Conservation (phyloP, 2,888 invertebrate genomes). For the Biston betularia region DNA sequence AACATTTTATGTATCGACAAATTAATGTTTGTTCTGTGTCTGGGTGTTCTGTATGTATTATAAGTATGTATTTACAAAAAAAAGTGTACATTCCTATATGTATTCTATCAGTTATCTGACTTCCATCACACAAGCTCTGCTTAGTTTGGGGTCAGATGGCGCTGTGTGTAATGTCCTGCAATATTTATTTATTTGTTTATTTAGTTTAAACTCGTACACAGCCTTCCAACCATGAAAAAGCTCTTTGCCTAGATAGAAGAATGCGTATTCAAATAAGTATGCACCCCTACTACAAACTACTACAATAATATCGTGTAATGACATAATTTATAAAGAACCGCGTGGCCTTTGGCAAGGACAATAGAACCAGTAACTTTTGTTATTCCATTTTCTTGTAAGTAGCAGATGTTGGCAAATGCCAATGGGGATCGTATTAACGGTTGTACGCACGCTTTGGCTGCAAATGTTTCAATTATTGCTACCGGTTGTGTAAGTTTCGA, state of each 20-base stretch:
- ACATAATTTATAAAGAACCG: slow-evolving; percentile 53
- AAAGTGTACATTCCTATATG: no score
- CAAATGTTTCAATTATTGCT: slow-evolving; percentile 71
- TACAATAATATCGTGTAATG: slow-evolving; percentile 48
- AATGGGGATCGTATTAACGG: slow-evolving; percentile 65
- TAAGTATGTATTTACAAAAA: no score
- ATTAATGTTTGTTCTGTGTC: no score
- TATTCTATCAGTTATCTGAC: no score
- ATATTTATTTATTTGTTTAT: no score
- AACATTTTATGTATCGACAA: no score
- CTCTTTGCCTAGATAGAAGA: not conserved
- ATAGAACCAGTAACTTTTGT: slow-evolving; percentile 53
- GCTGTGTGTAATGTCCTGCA: no score
- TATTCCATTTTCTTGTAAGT: slow-evolving; percentile 67
- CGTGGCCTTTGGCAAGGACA: slow-evolving; percentile 63
- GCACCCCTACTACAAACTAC: slow-evolving; percentile 31
- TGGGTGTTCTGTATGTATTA: no score
- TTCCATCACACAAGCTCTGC: no score
- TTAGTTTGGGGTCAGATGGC: no score
- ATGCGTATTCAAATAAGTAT: slow-evolving; percentile 23
- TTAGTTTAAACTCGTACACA: no score
- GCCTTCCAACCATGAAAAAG: no score
- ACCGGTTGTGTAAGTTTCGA: slow-evolving; percentile 33
- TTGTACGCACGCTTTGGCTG: slow-evolving; percentile 55
- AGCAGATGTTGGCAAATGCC: slow-evolving; percentile 78